Conservation (phyloP, 2,797 vertebrate species). For the Hydrocynus forskahlii region DNA sequence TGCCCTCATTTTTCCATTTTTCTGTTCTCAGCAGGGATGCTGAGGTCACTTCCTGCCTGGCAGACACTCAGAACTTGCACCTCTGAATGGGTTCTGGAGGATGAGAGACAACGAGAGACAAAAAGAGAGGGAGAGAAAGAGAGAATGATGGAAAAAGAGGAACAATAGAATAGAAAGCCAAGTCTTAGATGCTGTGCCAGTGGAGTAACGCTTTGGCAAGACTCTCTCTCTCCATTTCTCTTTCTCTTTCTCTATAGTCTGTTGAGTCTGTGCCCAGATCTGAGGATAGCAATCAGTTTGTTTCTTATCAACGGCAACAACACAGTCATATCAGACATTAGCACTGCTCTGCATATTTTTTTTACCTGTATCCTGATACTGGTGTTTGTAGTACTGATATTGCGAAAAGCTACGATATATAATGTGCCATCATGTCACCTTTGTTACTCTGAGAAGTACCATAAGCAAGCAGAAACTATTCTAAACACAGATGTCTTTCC, state of each 20-base stretch:
- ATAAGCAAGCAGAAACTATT: background rate
- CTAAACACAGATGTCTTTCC: background rate
- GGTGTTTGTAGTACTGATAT: background rate
- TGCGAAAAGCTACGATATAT: background rate
- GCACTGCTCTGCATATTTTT: background rate
- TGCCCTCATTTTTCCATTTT: constrained; percentile 14
- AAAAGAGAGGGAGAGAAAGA: constrained; percentile 22
- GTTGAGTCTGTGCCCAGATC: background rate
- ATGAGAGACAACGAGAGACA: constrained; percentile 15
- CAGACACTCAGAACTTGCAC: constrained; percentile 61
- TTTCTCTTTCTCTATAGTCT: constrained; percentile 7
- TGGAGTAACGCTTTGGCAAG: constrained; percentile 38
- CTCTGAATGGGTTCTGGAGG: constrained; percentile 55
- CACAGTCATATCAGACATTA: background rate
- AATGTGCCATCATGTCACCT: background rate
- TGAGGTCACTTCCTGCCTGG: constrained; percentile 72
- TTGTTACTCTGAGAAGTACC: background rate
- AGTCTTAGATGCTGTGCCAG: constrained; percentile 47
- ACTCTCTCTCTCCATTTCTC: constrained; percentile 4
- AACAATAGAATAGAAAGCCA: constrained; percentile 7
- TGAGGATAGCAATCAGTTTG: constrained; percentile 2
- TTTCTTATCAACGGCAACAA: background rate
- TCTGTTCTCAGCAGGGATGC: constrained; percentile 27
- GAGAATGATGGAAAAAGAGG: constrained; percentile 11
- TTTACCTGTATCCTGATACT: background rate